Base-by-base conservation (phyloP, 2,888 invertebrate genomes). In the Schizaphis graminum region DNA sequence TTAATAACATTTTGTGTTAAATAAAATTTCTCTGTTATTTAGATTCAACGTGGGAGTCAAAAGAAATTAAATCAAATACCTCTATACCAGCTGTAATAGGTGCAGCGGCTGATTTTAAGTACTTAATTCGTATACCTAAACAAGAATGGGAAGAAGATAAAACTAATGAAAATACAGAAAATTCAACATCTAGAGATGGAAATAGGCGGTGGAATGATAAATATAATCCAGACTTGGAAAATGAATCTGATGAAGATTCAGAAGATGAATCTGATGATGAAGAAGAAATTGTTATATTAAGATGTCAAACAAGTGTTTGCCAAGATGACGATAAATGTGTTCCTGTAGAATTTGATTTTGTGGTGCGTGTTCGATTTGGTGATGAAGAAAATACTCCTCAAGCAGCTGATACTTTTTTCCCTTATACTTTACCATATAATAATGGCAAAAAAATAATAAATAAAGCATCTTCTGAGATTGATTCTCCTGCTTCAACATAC, bases 11-110 rank as follows among this genome's bases (percentile, higher is more conserved):
- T 77, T 21, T 35, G 77, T 77, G 4, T 41, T 77, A 35, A 41
- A 35, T 77, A 77, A 35, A 53, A 53, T 56, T 3, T 89, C 28
- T 44, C 16, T 8, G 41, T 28, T 91, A 4, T 67, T 41, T 61
- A 94, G 93, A 94, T 86, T 90, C 89, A 28, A 94, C 90, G 0
- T 94, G 93, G 93, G 93, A 94, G 67, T 90, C 90, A 61, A 94
- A 94, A 90, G 93, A 94, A 86, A 90, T 94, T 28, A 94, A 94
- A 90, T 67, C 88, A 0, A 88, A 92, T 44, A 92, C 67, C 26
- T 53, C 41, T 1, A 67, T 87, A 49, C 61, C 87, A 41, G 16
- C 86, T 13, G 24, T 21, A 49, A 26, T 53, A 5, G 89, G 93
- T 47, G 85, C 28, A 7, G 90, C 90, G 21, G 84, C 89, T 28